Conservation (phyloP, 1,140 invertebrate species). For the Heliconius congener region DNA sequence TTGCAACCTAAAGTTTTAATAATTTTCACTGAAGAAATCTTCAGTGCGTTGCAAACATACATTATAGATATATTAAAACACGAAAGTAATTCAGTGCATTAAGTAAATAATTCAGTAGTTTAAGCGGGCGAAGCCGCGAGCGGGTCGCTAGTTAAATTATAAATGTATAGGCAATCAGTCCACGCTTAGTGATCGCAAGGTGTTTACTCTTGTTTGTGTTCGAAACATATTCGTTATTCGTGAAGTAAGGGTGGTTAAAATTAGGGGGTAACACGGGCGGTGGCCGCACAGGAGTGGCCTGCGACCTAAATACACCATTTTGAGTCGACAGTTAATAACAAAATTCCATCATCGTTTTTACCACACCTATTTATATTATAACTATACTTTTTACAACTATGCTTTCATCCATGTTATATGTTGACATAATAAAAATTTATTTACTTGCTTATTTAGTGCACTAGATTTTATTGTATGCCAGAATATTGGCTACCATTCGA, state of each 20-base stretch:
- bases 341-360: conserved; percentile 26
- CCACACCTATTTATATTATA: conserved; percentile 21
- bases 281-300: conserved; percentile 35
- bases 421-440: not conserved
- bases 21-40: too few relatives aligned
- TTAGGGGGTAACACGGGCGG: conserved; percentile 36
- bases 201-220: conserved; percentile 18
- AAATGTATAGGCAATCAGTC: not conserved
- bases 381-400: not conserved
- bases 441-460: too few relatives aligned
- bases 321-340: conserved; percentile 40
- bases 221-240: conserved; percentile 24
- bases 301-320: conserved; percentile 43
- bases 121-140: too few relatives aligned
- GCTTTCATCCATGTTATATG: not conserved
- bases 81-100: too few relatives aligned
- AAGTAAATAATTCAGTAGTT: too few relatives aligned
- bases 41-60: too few relatives aligned
- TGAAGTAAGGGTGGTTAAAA: conserved; percentile 25
- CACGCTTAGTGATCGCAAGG: conserved; percentile 23
- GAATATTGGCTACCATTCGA: too few relatives aligned
- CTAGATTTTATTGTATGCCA: too few relatives aligned
- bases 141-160: too few relatives aligned
- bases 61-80: too few relatives aligned
- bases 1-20: too few relatives aligned